Evolutionary conservation across 2,797 vertebrate genomes (phyloP), one percentile per base, ranked within the genome.

Genomic region (Smutsia temminckii): DNA sequence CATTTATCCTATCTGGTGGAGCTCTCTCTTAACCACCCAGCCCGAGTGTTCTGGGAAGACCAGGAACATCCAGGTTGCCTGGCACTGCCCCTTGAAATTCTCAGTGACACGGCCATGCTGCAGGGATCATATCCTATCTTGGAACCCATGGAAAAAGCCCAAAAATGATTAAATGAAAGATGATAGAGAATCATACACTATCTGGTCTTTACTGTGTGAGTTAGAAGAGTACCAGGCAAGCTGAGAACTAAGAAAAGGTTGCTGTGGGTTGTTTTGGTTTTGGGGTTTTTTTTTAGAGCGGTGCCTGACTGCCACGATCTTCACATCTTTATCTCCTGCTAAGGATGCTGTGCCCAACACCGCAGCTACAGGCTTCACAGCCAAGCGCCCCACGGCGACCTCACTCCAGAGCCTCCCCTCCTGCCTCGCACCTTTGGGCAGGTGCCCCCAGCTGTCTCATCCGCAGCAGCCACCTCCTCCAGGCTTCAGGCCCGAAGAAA

Each of bases 331-430:
- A 3, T 49, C 37, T 42, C n/a, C 78, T 32, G n/a, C 32, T 13
- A 40, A 23, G 69, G n/a, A 21, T 53, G 55, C 81, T 49, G 46
- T 14, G 11, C 57, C 49, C 32, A 3, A 0, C 0, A 2, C 46
- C 1, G 8, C 32, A 20, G 74, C 74, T 17, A 32, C 4, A 49
- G 27, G n/a, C 64, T 51, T 34, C 84, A 51, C 21, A 2, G 63
- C 7, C 3, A 42, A 13, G 23, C 40, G 16, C 5, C 8, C 0
- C 46, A 55, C 59, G 7, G 12, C 55, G 34, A 17, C 37, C 61
- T 4, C 0, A 0, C 8, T 57, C 23, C 5, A 2, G 40, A 79
- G 20, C 69, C 49, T 14, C 32, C 37, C 29, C 74, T 3, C 37
- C 25, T 27, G 72, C 29, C 61, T 40, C 32, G 27, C 18, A 20